Conservation (phyloP, 2,113 vertebrate genomes). For the Labrus mixtus region DNA sequence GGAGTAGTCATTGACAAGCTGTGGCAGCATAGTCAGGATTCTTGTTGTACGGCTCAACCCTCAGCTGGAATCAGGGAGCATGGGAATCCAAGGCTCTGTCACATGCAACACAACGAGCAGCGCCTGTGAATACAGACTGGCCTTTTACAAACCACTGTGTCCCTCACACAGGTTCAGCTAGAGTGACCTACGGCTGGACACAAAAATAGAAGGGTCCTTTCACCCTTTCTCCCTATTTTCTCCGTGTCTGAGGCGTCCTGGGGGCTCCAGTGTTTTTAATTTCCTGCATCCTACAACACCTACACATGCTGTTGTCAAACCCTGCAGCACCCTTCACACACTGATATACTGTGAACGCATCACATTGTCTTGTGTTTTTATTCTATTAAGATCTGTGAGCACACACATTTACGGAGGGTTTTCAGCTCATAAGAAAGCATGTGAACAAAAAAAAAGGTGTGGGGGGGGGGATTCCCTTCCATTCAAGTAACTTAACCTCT, state of each 20-base stretch:
- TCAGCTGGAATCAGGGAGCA: constrained; percentile 39
- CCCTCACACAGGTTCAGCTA: constrained; percentile 12
- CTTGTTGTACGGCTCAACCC: constrained; percentile 54
- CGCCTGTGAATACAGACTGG: background rate
- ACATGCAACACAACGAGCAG: constrained; percentile 22
- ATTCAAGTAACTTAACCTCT: constrained; percentile 3
- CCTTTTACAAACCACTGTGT: background rate
- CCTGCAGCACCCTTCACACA: constrained; percentile 16
- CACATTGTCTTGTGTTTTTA: constrained; percentile 19
- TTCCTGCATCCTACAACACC: constrained; percentile 36
- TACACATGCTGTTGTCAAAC: constrained; percentile 43
- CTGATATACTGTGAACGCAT: constrained; percentile 34
- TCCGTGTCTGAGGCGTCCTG: constrained; percentile 2
- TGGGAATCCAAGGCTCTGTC: constrained; percentile 49
- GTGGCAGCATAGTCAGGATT: constrained; percentile 71
- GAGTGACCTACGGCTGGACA: constrained; percentile 3
- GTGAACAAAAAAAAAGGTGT: constrained; percentile 8
- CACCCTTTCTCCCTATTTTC: constrained; percentile 1
- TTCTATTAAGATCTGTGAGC: constrained; percentile 7
- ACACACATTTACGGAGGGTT: background rate
- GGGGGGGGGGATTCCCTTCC: background rate
- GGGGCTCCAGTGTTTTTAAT: constrained; percentile 23
- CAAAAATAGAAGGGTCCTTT: constrained; percentile 34
- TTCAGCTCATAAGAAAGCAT: constrained; percentile 16
- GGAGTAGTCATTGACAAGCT: constrained; percentile 62